A percentile compares a stretch with the other conserved stretches of the same genome.
Conservation (phyloP, 2,888 invertebrate genomes). For the Campaea margaritaria region DNA sequence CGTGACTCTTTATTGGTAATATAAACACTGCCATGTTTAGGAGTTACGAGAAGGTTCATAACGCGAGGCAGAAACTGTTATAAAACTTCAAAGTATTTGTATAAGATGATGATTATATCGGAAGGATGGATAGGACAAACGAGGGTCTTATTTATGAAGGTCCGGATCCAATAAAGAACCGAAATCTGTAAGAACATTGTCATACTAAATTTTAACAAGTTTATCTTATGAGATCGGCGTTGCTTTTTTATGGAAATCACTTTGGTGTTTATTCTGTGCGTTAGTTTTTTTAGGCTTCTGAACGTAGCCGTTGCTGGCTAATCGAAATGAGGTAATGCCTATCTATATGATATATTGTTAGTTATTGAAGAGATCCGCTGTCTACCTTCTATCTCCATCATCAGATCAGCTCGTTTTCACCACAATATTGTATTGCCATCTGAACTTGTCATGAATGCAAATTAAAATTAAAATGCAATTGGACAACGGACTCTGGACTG, state of each 20-base stretch:
- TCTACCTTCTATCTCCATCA: too few species aligned
- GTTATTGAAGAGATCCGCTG: too few species aligned
- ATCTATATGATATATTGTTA: too few species aligned
- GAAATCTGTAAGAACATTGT: conserved; percentile 57
- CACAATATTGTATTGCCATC: too few species aligned
- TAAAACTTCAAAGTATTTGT: conserved; percentile 41
- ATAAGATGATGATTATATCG: conserved; percentile 51
- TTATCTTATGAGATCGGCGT: conserved; percentile 40
- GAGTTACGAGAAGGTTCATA: conserved; percentile 30
- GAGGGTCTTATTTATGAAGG: conserved; percentile 61
- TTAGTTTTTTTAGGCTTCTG: not conserved
- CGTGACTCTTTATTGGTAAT: not conserved
- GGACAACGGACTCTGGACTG: too few species aligned
- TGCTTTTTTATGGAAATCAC: conserved; percentile 37
- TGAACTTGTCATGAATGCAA: too few species aligned
- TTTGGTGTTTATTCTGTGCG: conserved; percentile 23
- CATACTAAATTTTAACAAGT: conserved; percentile 52
- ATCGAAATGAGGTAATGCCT: too few species aligned
- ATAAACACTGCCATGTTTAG: conserved; percentile 3
- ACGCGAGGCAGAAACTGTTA: conserved; percentile 24
- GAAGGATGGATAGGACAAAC: conserved; percentile 47
- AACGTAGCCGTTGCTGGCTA: too few species aligned
- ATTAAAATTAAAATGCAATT: too few species aligned
- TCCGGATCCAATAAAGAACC: conserved; percentile 50
- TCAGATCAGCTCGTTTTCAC: too few species aligned